Base-by-base conservation (phyloP, 2,888 invertebrate genomes). In the Ametastegia equiseti region DNA sequence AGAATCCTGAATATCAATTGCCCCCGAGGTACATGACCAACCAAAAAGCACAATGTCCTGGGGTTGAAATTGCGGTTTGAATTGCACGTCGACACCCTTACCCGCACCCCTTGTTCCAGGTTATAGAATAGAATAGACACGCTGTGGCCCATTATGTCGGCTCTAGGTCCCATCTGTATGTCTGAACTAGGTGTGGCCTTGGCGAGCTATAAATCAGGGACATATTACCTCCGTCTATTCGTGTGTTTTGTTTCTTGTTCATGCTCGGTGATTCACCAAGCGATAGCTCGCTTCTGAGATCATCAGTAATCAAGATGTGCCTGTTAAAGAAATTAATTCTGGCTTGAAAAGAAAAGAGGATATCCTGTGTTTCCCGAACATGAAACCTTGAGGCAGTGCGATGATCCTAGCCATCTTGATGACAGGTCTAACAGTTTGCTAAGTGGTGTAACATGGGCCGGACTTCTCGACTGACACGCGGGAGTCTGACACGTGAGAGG, bases 121-220 rank as follows among this genome's bases (percentile, higher is more conserved):
- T 83, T 84, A 81, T 81, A 80, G 23, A 82, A 83, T 65, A 23
- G 87, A 88, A 90, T 89, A 88, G 54, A 75, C 75, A 54, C 88
- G 89, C 87, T 86, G 88, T 86, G 85, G 86, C 88, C 90, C 90
- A 91, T 91, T 91, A 91, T 90, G 91, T 89, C 89, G 88, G 88
- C 89, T 90, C 90, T 89, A 89, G n/a, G 90, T 91, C 89, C 90
- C 88, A 87, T 88, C 86, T 88, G 86, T 88, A 90, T 90, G 90
- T 84, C 54, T 50, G 36, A 50, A 33, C 75, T 1, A 54, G 33
- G 54, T 50, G 33, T 36, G 50, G 13, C 50, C 50, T 19, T 54
- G 75, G 54, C 7, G 6, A 9, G 15, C 36, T 11, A 91, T 91
- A 91, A 91, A 91, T 91, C 91, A 91, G 36, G 13, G 9, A 3